phyloP scores from a whole-genome alignment of 2,113 vertebrate species.

The Myrmecophaga tridactyla region DNA sequence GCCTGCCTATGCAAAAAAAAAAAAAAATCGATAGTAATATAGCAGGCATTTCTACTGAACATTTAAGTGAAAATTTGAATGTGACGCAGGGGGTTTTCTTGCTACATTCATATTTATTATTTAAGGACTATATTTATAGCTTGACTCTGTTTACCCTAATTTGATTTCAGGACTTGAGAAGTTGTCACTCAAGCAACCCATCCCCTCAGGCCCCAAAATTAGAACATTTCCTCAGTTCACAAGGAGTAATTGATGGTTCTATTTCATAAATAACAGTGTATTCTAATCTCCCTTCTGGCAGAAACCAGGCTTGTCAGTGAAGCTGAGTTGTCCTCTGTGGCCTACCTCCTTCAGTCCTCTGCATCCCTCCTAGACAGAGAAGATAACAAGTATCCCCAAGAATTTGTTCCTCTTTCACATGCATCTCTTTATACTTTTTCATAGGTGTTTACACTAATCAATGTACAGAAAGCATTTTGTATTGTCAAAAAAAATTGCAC shows the following conservation, averaged over 20 bases:
- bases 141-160: neutral
- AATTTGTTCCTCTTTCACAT: neutral
- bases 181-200: neutral
- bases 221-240: neutral
- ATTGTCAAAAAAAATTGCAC: no score
- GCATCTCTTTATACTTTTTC: neutral
- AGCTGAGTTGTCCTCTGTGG: neutral
- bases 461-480: no score
- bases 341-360: neutral
- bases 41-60: slow-evolving; percentile 23
- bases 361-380: neutral
- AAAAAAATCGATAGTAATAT: slow-evolving; percentile 62
- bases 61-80: slow-evolving; percentile 49
- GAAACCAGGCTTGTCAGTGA: neutral
- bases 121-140: neutral
- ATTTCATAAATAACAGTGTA: neutral
- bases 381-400: neutral
- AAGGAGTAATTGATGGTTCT: neutral
- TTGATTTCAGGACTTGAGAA: neutral
- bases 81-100: neutral
- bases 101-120: slow-evolving; percentile 39
- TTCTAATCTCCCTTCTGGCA: neutral
- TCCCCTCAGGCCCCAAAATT: neutral
- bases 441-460: neutral
- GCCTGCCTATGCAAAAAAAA: no score